Conservation (phyloP, 1,140 invertebrate species). For the Thaumatotibia leucotreta region DNA sequence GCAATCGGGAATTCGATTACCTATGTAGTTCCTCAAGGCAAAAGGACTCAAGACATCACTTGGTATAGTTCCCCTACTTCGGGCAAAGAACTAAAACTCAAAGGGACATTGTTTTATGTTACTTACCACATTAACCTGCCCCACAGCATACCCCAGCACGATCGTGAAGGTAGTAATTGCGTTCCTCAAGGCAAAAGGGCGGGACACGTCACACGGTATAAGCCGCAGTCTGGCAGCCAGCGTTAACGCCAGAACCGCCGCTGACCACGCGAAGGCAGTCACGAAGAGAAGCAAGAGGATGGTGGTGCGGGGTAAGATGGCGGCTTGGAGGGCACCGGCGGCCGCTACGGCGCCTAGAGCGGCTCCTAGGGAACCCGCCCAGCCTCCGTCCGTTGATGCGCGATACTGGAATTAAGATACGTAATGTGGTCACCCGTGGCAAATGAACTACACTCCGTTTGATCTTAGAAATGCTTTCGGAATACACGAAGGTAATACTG, state of each 20-base stretch:
- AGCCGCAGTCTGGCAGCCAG: slow-evolving; percentile 88
- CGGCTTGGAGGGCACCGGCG: slow-evolving; percentile 78
- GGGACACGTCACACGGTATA: slow-evolving; percentile 90
- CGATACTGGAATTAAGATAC: slow-evolving; percentile 67
- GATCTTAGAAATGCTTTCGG: too few relatives aligned
- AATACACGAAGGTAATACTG: too few relatives aligned
- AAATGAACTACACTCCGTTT: too few relatives aligned
- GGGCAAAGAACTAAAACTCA: too few relatives aligned
- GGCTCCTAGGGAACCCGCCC: slow-evolving; percentile 68
- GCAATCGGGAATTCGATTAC: too few relatives aligned
- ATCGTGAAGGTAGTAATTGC: slow-evolving; percentile 92
- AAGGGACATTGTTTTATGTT: too few relatives aligned
- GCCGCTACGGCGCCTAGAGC: slow-evolving; percentile 60
- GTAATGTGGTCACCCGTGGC: too few relatives aligned
- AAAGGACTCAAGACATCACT: too few relatives aligned
- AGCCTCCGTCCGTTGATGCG: slow-evolving; percentile 69
- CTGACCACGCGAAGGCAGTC: slow-evolving; percentile 91
- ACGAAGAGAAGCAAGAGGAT: slow-evolving; percentile 90
- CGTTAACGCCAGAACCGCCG: slow-evolving; percentile 88
- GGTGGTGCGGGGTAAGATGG: slow-evolving; percentile 86
- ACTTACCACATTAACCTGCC: slow-evolving; percentile 93
- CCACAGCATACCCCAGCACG: slow-evolving; percentile 89
- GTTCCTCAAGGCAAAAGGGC: slow-evolving; percentile 87
- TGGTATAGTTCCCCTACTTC: too few relatives aligned
- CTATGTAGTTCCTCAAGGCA: too few relatives aligned